phyloP scores from a whole-genome alignment of 1,140 invertebrate genomes.

The Papilio aristodemus region DNA sequence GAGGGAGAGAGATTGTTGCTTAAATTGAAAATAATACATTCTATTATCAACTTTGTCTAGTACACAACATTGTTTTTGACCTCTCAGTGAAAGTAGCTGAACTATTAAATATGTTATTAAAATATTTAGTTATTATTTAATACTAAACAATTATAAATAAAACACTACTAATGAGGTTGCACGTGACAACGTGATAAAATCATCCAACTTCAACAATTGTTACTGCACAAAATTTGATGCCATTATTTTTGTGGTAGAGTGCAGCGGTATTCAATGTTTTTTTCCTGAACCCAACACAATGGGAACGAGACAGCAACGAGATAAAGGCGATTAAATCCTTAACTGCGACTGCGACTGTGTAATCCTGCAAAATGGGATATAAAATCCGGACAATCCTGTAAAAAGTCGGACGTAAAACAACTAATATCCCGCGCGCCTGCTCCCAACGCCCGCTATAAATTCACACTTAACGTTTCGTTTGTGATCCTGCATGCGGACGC shows the following conservation, averaged over 20 bases:
- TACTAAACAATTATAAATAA: too few species aligned
- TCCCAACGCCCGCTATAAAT: constrained; percentile 4
- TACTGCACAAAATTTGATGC: constrained; percentile 14
- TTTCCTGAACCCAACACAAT: constrained; percentile 21
- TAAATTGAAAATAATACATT: too few species aligned
- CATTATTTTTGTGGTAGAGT: constrained; percentile 13
- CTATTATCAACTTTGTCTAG: too few species aligned
- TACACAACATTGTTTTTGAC: too few species aligned
- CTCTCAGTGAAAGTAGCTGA: too few species aligned
- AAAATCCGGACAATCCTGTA: constrained; percentile 31
- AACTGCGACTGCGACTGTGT: constrained; percentile 32
- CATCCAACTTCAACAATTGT: too few species aligned
- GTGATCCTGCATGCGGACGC: constrained; percentile 6
- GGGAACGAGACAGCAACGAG: constrained; percentile 21
- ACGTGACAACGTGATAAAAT: too few species aligned
- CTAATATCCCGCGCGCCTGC: constrained; percentile 27
- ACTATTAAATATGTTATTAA: too few species aligned
- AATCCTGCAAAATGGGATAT: constrained; percentile 31
- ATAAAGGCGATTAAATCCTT: constrained; percentile 26
- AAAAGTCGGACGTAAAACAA: constrained; percentile 28
- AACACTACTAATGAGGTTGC: too few species aligned
- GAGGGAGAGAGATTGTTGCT: too few species aligned
- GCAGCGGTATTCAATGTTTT: constrained; percentile 10
- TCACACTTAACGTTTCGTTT: constrained; percentile 26
- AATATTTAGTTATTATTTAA: too few species aligned